A percentile compares a stretch with the other conserved stretches of the same genome.
phyloP scores from a whole-genome alignment of 1,140 invertebrate genomes.

The Lepidostoma basale region DNA sequence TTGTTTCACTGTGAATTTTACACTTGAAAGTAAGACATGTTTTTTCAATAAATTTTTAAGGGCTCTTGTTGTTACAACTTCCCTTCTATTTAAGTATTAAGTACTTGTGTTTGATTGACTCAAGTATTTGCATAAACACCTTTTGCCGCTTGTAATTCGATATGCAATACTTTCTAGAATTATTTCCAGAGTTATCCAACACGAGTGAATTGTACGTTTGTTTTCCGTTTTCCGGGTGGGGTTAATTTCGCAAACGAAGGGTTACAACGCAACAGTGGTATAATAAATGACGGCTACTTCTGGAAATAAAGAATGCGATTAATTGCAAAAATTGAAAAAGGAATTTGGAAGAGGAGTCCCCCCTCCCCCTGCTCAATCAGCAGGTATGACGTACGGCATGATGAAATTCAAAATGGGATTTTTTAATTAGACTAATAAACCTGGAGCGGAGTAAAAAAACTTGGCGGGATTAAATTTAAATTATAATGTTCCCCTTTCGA shows the following conservation, averaged over 20 bases:
- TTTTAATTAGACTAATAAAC: slow-evolving; percentile 24
- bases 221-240: not conserved
- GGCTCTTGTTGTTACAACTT: no score
- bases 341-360: not conserved
- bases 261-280: slow-evolving; percentile 34
- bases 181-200: slow-evolving; percentile 12
- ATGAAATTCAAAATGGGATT: slow-evolving; percentile 18
- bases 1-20: no score
- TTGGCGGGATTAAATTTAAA: no score
- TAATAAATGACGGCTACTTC: slow-evolving; percentile 12
- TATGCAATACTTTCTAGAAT: slow-evolving; percentile 23
- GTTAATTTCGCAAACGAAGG: slow-evolving; percentile 40
- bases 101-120: slow-evolving; percentile 22
- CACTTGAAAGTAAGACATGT: no score
- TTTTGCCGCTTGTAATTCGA: slow-evolving; percentile 1
- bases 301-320: slow-evolving; percentile 45
- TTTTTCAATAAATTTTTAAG: no score
- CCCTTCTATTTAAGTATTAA: not conserved
- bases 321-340: slow-evolving; percentile 37
- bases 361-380: not conserved
- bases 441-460: no score
- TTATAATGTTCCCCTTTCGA: no score
- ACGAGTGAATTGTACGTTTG: not conserved
- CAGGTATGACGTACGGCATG: slow-evolving; percentile 1
- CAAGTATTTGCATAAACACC: slow-evolving; percentile 24